Evolutionary conservation across 1,140 invertebrate genomes (phyloP).

Genomic region (Drosophila insularis): DNA sequence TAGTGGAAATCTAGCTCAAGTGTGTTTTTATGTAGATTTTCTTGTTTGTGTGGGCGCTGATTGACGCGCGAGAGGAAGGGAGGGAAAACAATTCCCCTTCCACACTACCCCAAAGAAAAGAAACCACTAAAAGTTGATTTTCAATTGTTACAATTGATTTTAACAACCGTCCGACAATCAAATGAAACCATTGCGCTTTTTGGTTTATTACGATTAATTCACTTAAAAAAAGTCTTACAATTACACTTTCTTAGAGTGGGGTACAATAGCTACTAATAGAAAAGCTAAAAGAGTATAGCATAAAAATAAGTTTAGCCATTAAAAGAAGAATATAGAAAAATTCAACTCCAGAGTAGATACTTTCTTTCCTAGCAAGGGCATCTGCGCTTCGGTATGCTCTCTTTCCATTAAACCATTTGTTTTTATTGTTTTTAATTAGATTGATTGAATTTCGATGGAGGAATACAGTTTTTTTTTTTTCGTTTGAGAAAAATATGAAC

Average conservation of each 20-base stretch:
- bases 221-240: constrained; percentile 32
- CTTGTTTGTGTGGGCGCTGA: constrained; percentile 20
- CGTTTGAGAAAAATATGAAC: constrained; percentile 20
- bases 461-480: not conserved
- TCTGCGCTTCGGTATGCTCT: not conserved
- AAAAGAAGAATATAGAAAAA: too few relatives aligned
- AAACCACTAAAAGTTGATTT: constrained; percentile 42
- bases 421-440: constrained; percentile 78
- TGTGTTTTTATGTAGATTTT: constrained; percentile 73
- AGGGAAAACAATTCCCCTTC: not conserved
- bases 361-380: not conserved
- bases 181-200: constrained; percentile 66
- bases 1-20: constrained; percentile 63
- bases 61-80: not conserved
- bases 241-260: not conserved
- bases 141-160: constrained; percentile 77
- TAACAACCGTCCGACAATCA: constrained; percentile 50
- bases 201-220: constrained; percentile 50
- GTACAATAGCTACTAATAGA: not conserved
- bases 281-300: not conserved
- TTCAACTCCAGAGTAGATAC: too few relatives aligned
- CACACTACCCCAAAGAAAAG: not conserved
- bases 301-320: not conserved
- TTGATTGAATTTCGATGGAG: constrained; percentile 70
- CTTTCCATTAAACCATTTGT: constrained; percentile 2